Conservation (phyloP, 2,797 vertebrate genomes). For the Furcifer pardalis region DNA sequence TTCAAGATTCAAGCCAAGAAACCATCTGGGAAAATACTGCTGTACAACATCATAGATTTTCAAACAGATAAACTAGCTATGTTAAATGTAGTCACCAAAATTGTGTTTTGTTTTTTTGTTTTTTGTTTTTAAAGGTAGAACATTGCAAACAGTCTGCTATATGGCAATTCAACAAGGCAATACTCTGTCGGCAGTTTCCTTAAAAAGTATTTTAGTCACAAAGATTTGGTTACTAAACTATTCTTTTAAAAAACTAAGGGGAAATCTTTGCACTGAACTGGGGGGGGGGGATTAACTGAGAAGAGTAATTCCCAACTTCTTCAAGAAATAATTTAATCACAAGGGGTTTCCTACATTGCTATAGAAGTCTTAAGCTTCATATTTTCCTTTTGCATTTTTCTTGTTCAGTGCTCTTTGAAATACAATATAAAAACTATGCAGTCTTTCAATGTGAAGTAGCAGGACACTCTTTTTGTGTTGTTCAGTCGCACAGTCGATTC, state of each 20-base stretch:
- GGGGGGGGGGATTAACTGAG: neutral
- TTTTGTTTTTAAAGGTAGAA: neutral
- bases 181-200: neutral
- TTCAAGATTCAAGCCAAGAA: neutral
- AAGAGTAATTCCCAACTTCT: neutral
- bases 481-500: too few relatives aligned
- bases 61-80: neutral
- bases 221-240: neutral
- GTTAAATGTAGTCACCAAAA: conserved; percentile 1
- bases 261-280: neutral
- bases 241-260: neutral
- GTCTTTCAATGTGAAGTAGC: neutral
- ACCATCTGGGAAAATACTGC: conserved; percentile 1
- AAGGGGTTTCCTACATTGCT: neutral
- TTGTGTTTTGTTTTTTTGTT: too few relatives aligned
- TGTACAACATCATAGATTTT: neutral
- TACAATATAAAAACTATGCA: neutral
- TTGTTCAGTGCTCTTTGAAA: neutral
- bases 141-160: neutral
- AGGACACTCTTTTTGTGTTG: too few relatives aligned
- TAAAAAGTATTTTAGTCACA: neutral
- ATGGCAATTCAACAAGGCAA: neutral
- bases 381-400: neutral
- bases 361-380: neutral
- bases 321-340: conserved; percentile 2